phyloP scores from a whole-genome alignment of 1,140 invertebrate species.

The Sarcophaga peregrina region DNA sequence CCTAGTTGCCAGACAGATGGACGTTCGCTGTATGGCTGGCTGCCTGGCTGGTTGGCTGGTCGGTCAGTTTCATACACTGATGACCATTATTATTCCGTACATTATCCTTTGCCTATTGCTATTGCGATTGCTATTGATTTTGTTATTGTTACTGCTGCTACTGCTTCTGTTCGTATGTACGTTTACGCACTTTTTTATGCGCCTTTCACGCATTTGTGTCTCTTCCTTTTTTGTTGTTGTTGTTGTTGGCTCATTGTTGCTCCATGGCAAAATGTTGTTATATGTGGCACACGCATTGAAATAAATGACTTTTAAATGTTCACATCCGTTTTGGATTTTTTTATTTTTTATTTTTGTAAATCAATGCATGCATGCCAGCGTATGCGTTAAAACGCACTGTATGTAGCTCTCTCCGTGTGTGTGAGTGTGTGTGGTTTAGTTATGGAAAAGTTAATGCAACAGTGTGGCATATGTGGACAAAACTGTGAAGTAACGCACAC shows the following conservation, averaged over 20 bases:
- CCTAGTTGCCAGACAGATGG: too few species aligned
- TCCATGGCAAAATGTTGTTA: not conserved
- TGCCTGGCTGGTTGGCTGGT: not conserved
- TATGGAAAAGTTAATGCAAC: constrained; percentile 7
- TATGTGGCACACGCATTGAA: constrained; percentile 21
- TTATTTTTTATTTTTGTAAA: constrained; percentile 7
- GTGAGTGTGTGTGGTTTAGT: not conserved
- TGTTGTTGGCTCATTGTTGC: not conserved
- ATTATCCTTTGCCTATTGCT: not conserved
- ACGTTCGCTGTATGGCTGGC: too few species aligned
- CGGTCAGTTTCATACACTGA: not conserved
- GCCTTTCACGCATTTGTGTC: not conserved
- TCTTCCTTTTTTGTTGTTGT: not conserved
- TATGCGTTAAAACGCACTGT: too few species aligned
- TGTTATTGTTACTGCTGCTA: not conserved
- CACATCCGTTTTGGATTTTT: constrained; percentile 19
- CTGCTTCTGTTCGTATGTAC: not conserved
- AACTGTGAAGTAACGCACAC: not conserved
- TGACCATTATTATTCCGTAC: not conserved
- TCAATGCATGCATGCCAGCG: not conserved
- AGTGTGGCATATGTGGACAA: not conserved
- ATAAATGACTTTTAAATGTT: constrained; percentile 44
- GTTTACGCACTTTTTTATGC: constrained; percentile 18
- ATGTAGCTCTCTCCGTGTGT: too few species aligned
- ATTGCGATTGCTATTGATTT: not conserved